Base-by-base conservation (phyloP, 2,113 vertebrate species). In the Coregonus clupeaformis region DNA sequence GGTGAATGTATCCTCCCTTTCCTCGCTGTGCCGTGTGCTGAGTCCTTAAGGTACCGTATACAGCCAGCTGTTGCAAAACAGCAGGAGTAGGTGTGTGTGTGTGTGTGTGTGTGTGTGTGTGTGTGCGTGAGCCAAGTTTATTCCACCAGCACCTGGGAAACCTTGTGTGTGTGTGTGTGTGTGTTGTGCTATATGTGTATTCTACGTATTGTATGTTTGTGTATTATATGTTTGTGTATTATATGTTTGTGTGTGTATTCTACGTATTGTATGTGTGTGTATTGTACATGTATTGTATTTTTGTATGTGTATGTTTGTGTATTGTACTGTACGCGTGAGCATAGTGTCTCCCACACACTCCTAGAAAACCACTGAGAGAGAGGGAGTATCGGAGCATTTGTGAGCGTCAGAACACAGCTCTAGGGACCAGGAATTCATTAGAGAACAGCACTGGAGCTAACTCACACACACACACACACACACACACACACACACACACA, bases 361-460 rank as follows among this genome's bases (percentile, higher is more conserved):
- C 14, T 49, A 49, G 2, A 49, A 59, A 55, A 16, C 1, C 29
- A 59, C 68, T 59, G 36, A 42, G 60, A 59, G 29, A 36, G 68
- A 20, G 76, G 77, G 42, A 59, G 75, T n/a, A 55, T 76, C 63
- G 68, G 67, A 68, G 29, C 65, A n/a, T n/a, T n/a, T n/a, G n/a
- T n/a, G 42, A 68, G 60, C 9, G 42, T 45, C n/a, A n/a, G n/a
- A n/a, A n/a, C n/a, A n/a, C n/a, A n/a, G 42, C 42, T 6, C 42
- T 1, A 45, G 4, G 16, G 14, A 16, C 47, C 12, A 52, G 47
- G 14, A 18, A 14, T 52, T 14, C 1, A 18, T 52, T 52, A 16
- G 13, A 16, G 16, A 52, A 18, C 14, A 52, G 14, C 47, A 3
- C 47, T 13, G 1, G 14, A 52, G 42, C 42, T 45, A 5, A 6